These are phyloP conservation scores for Dendrolimus houi DNA, from an alignment of 2,888 invertebrate genomes.

Conservation along the genomic window DNA sequence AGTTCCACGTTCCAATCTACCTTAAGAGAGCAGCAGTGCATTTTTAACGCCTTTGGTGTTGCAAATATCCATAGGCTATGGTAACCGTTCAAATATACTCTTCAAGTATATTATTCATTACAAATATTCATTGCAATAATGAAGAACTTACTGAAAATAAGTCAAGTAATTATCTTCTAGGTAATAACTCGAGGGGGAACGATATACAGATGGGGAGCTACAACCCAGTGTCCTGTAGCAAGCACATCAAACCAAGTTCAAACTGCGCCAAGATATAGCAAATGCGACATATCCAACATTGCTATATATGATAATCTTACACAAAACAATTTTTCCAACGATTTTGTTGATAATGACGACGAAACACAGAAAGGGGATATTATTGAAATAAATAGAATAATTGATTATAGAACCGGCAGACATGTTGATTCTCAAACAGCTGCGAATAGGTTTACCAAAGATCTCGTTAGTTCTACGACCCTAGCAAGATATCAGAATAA, in stretches of 20 bases:
- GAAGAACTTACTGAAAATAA: no score
- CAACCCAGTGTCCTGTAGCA: conserved; percentile 57
- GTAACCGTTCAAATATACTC: no score
- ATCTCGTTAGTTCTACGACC: background rate
- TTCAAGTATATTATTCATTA: no score
- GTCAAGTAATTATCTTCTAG: conserved; percentile 23
- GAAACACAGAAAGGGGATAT: background rate
- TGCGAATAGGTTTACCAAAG: background rate
- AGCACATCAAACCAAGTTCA: conserved; percentile 34
- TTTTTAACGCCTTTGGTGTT: no score
- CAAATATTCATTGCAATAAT: no score
- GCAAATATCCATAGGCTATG: no score
- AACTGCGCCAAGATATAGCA: conserved; percentile 33
- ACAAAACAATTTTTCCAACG: background rate
- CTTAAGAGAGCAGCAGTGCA: no score
- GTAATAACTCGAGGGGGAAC: conserved; percentile 63
- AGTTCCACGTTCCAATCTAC: no score
- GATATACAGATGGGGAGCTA: conserved; percentile 66
- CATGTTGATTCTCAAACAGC: background rate
- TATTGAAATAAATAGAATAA: background rate
- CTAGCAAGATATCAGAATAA: conserved; percentile 3
- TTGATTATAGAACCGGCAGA: background rate
- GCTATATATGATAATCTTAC: conserved; percentile 1
- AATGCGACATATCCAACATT: conserved; percentile 22
- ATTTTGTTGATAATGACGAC: background rate